Evolutionary conservation across 1,140 invertebrate species (phyloP).

Genomic region (Cydia amplana): DNA sequence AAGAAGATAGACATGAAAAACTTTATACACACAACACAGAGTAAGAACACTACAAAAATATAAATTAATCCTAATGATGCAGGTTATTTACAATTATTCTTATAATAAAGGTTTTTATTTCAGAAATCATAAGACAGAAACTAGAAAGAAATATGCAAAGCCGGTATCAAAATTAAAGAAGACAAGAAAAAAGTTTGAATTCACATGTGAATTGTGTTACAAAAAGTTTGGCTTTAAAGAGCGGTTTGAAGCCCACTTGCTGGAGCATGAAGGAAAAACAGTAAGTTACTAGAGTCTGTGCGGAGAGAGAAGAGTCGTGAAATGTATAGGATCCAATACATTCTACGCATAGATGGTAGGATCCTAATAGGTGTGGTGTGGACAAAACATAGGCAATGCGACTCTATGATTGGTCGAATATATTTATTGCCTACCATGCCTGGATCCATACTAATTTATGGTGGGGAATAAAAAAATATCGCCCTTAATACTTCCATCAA

Average conservation of each 20-base stretch:
- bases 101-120: constrained; percentile 3
- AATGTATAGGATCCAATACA: no score
- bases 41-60: neutral
- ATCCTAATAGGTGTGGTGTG: no score
- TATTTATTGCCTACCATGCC: no score
- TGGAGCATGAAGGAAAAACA: constrained; percentile 54
- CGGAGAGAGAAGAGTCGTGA: no score
- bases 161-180: constrained; percentile 33
- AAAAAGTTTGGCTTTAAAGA: constrained; percentile 56
- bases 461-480: no score
- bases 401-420: no score
- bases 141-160: constrained; percentile 34
- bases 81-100: neutral
- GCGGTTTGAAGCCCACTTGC: constrained; percentile 58
- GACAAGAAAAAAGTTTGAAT: constrained; percentile 44
- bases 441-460: no score
- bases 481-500: no score
- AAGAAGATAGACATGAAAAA: neutral
- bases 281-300: constrained; percentile 41
- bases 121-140: constrained; percentile 40
- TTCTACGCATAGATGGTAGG: no score
- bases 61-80: neutral
- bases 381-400: no score
- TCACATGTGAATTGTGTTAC: constrained; percentile 59
- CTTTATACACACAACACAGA: neutral